These are phyloP conservation scores for Agelas oroides DNA, from an alignment of 37 sponge, comb jelly and placozoan genomes.

Conservation along the genomic window DNA sequence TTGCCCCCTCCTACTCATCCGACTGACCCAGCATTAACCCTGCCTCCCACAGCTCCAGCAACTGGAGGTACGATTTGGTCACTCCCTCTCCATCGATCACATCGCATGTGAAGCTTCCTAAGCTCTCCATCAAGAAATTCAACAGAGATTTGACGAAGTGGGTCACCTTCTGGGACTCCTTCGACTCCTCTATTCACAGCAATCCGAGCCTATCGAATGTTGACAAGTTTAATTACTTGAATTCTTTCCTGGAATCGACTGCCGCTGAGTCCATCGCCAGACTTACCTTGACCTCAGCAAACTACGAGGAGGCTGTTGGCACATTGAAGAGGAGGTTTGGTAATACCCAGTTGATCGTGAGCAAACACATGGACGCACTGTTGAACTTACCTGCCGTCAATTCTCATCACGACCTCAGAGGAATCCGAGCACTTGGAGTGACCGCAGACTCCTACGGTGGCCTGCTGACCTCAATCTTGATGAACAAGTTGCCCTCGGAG, in stretches of 20 bases:
- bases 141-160: conserved; percentile 25
- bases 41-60: too few relatives aligned
- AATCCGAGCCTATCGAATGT: conserved; percentile 20
- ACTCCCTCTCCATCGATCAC: too few relatives aligned
- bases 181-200: conserved; percentile 12
- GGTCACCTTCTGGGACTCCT: conserved; percentile 38
- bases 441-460: conserved; percentile 26
- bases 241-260: conserved; percentile 12
- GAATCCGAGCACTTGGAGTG: conserved; percentile 14
- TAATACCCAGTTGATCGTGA: conserved; percentile 12
- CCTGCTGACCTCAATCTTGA: conserved; percentile 1
- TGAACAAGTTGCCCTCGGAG: background rate
- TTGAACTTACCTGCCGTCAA: background rate
- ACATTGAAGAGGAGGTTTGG: conserved; percentile 29
- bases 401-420: background rate
- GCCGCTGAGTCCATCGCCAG: conserved; percentile 30
- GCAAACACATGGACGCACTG: conserved; percentile 33
- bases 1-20: too few relatives aligned
- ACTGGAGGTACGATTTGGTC: too few relatives aligned
- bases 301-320: conserved; percentile 18
- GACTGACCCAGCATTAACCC: too few relatives aligned
- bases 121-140: conserved; percentile 17
- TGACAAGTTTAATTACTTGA: conserved; percentile 20
- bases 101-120: conserved; percentile 27
- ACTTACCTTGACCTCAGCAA: conserved; percentile 6